phyloP scores from a whole-genome alignment of 2,888 invertebrate species.

The Microctonus brassicae region DNA sequence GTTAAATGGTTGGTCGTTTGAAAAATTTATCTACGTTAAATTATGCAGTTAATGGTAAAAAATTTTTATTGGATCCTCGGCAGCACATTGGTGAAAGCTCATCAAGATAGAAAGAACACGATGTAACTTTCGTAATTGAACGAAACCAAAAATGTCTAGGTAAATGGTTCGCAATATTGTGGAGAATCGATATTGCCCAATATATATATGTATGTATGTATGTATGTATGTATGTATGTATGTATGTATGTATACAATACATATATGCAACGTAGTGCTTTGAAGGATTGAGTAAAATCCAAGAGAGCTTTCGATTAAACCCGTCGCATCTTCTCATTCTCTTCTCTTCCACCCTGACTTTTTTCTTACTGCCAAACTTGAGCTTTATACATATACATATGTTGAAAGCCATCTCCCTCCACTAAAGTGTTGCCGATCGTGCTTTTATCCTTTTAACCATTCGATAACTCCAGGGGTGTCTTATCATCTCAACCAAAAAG shows the following conservation, averaged over 20 bases:
- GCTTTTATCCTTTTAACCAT: conserved; percentile 23
- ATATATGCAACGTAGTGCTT: background rate
- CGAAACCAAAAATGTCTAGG: conserved; percentile 1
- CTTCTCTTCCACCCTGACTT: background rate
- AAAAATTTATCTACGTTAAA: background rate
- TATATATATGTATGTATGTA: background rate
- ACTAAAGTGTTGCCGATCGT: conserved; percentile 17
- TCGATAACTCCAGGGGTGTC: conserved; percentile 11
- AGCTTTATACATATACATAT: background rate
- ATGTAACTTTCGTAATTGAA: conserved; percentile 1
- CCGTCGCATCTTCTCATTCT: background rate
- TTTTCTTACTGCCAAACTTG: background rate
- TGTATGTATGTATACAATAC: background rate
- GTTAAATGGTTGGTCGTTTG: too few relatives aligned
- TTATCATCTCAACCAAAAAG: background rate
- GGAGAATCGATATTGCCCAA: background rate
- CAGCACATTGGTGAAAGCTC: background rate
- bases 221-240: too few relatives aligned
- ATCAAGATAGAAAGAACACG: background rate
- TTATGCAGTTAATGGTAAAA: background rate
- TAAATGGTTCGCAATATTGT: background rate
- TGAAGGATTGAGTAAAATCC: background rate
- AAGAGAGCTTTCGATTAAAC: conserved; percentile 21
- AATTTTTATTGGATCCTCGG: background rate
- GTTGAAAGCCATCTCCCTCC: background rate